Percentiles rank a stretch among this genome's conserved stretches.
Evolutionary conservation across 2,113 vertebrate genomes (phyloP).

Genomic region (Misgurnus anguillicaudatus): DNA sequence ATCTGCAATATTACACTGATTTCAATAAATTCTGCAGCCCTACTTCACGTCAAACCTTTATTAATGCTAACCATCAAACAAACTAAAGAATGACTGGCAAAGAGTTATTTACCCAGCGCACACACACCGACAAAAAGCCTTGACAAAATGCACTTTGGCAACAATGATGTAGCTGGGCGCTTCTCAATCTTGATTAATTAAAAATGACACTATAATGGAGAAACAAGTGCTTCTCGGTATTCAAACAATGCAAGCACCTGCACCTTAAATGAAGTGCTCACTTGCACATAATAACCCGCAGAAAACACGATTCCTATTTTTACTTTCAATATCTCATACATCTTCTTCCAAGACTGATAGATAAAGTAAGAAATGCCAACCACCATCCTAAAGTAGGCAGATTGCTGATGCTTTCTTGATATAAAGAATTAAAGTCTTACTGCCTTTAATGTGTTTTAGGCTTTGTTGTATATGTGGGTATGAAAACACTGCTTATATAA

Average conservation of each 20-base stretch:
- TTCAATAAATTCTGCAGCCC: too few relatives aligned
- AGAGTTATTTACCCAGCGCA: not conserved
- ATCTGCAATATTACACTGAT: too few relatives aligned
- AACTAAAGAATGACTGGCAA: not conserved
- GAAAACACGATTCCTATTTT: not conserved
- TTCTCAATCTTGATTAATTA: conserved; percentile 75
- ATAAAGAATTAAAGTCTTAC: not conserved
- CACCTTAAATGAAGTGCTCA: not conserved
- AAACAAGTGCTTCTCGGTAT: conserved; percentile 58
- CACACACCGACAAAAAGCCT: conserved; percentile 66
- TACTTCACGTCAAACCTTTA: too few relatives aligned
- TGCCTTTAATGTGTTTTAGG: not conserved
- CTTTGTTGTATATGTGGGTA: not conserved
- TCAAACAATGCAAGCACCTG: conserved; percentile 36
- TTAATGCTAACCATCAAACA: not conserved
- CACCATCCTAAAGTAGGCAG: not conserved
- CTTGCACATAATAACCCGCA: not conserved
- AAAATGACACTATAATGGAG: conserved; percentile 75
- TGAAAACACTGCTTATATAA: not conserved
- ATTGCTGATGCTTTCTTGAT: not conserved
- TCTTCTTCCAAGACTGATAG: conserved; percentile 3
- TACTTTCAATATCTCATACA: not conserved
- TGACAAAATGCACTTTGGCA: conserved; percentile 80
- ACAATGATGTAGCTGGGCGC: conserved; percentile 70
- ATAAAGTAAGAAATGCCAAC: not conserved